Base-by-base conservation (phyloP, 2,888 invertebrate species). In the Stenoptilia bipunctidactyla region DNA sequence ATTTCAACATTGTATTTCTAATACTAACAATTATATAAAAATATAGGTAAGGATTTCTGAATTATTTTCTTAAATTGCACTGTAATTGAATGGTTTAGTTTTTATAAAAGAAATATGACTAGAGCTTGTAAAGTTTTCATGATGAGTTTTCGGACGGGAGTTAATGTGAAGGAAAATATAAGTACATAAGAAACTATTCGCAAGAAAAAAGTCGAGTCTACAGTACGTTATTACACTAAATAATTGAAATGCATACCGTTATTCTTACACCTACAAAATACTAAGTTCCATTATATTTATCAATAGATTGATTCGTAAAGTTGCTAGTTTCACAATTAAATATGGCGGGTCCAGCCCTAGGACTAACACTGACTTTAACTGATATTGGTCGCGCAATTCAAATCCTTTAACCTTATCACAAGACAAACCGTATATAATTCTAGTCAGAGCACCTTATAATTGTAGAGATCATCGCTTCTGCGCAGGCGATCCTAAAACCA, bases 361-460 rank as follows among this genome's bases (percentile, higher is more conserved):
- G 50, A 54, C 55, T 67, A 50, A 61, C 63, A 71, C 59, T 57
- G 69, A 70, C 59, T 61, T 61, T 65, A 66, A 67, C 61, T 69
- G 62, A 70, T 56, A 76, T 77, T 75, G 79, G 80, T 77, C 77
- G 71, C 65, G 70, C 72, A 57, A n/a, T 67, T 69, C 63, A 60
- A 66, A 66, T 67, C 63, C 64, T 63, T 72, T 71, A 55, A 58
- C 58, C 66, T 63, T 75, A 79, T 79, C 80, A 79, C 79, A 76
- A 72, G 73, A 73, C 66, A 66, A 68, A 67, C 68, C 72, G 67
- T 13, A 66, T 73, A 73, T 77, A 73, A 72, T 71, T 69, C 76
- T 80, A 82, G 64, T 75, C 73, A 79, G 82, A 85, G 85, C 84
- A 85, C 84, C 84, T 83, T 80, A 80, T 76, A 82, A 84, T 83